Base-by-base conservation (phyloP, 2,113 vertebrate species). In the Gadus macrocephalus region DNA sequence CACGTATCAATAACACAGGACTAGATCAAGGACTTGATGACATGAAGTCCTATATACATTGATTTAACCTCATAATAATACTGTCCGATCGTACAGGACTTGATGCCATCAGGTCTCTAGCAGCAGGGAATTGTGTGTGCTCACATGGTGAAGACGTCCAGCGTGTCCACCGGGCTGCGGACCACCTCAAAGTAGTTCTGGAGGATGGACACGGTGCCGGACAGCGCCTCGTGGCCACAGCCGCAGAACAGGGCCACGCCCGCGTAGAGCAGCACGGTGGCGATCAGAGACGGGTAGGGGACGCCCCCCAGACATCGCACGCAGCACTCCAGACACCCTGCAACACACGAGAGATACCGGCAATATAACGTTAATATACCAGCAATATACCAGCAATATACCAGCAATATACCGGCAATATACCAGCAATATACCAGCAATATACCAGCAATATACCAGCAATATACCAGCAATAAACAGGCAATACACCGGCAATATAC, bases 251-350 rank as follows among this genome's bases (percentile, higher is more conserved):
- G 91, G 0, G 96, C 97, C 20, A 99, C 96, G 0, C 96, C 96
- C 4, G 96, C 97, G 0, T 99, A 99, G 20, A 98, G 93, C 86
- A 99, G 87, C 89, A 99, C 97, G 81, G 97, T 99, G 68, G 97
- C 97, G 15, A 98, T 93, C 72, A 99, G 87, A 19, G 97, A 99
- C 0, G 97, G 96, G 0, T 99, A 99, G 0, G 97, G 97, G 83
- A 99, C 98, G 42, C 97, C 96, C n/a, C 96, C 95, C 87, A 99
- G 89, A 85, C 97, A 99, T 91, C 98, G 98, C 86, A 99, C 94
- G 81, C 97, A 99, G 85, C 97, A 99, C 78, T 98, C 96, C 0
- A 98, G 95, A 85, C 97, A 98, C 84, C 97, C 97, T 99, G 82
- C 27, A 7, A 79, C n/a, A 62, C 62, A 72, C 2, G 3, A 59